Conservation (phyloP, 2,113 vertebrate species). For the Antidorcas marsupialis region DNA sequence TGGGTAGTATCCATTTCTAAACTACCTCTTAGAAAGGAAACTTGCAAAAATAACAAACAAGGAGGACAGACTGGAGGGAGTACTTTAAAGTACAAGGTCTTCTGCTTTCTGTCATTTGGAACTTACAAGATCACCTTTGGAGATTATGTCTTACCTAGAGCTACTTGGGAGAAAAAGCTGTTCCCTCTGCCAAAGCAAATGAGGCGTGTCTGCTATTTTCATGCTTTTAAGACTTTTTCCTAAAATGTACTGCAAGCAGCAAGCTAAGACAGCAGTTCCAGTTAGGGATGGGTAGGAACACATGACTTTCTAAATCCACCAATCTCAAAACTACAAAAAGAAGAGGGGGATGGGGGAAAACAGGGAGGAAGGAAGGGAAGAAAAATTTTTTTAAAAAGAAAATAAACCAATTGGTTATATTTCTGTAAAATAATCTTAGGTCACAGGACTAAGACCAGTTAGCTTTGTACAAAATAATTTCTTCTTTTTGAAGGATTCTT, state of each 20-base stretch:
- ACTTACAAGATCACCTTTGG: conserved; percentile 29
- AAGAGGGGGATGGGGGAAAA: neutral
- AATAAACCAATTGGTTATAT: neutral
- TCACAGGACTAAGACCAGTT: neutral
- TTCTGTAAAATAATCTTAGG: neutral
- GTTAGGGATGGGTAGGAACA: neutral
- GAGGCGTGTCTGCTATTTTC: conserved; percentile 31
- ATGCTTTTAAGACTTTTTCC: conserved; percentile 40
- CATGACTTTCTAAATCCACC: neutral
- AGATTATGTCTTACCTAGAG: conserved; percentile 26
- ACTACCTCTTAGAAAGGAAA: conserved; percentile 52
- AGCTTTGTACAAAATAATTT: conserved; percentile 2
- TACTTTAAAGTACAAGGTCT: neutral
- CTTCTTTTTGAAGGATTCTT: neutral
- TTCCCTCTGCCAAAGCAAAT: conserved; percentile 49
- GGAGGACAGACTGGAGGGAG: neutral
- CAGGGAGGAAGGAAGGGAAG: neutral
- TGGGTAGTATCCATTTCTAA: neutral
- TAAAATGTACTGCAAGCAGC: conserved; percentile 29
- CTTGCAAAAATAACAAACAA: neutral
- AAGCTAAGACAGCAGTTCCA: conserved; percentile 21
- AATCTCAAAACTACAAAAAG: conserved; percentile 8
- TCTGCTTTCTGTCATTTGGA: neutral
- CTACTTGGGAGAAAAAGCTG: conserved; percentile 1
- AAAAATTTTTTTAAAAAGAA: neutral